These are phyloP conservation scores for Drosophila nr. medialis DNA, from an alignment of 2,888 invertebrate species.

Conservation along the genomic window DNA sequence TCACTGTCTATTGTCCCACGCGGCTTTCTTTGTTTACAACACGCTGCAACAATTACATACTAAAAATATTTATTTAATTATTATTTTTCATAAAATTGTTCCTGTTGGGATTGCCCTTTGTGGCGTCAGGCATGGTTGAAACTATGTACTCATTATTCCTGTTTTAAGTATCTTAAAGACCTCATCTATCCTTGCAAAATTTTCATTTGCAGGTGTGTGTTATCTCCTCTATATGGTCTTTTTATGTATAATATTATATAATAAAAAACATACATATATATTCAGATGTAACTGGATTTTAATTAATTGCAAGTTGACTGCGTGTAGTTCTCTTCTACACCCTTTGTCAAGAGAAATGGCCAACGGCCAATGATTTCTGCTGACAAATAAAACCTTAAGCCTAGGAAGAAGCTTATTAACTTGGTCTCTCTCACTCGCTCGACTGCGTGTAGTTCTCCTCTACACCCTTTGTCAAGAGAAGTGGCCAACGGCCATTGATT, in stretches of 20 bases:
- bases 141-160: background rate
- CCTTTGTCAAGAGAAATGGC: background rate
- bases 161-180: background rate
- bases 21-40: conserved; percentile 43
- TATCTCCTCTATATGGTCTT: background rate
- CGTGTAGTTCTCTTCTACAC: background rate
- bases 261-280: too few species aligned
- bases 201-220: background rate
- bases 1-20: conserved; percentile 36
- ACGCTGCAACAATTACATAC: conserved; percentile 1
- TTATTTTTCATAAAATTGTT: conserved; percentile 17
- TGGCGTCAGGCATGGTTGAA: background rate
- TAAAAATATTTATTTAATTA: conserved; percentile 12
- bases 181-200: background rate
- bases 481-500: background rate
- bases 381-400: conserved; percentile 45
- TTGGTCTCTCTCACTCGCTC: conserved; percentile 10
- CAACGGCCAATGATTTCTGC: conserved; percentile 6
- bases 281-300: background rate
- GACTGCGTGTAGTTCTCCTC: too few species aligned
- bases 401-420: conserved; percentile 16
- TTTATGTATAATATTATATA: background rate
- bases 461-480: background rate
- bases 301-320: background rate
- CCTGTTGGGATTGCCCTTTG: conserved; percentile 11